Base-by-base conservation (phyloP, 2,797 vertebrate genomes). In the Hemibagrus guttatus region DNA sequence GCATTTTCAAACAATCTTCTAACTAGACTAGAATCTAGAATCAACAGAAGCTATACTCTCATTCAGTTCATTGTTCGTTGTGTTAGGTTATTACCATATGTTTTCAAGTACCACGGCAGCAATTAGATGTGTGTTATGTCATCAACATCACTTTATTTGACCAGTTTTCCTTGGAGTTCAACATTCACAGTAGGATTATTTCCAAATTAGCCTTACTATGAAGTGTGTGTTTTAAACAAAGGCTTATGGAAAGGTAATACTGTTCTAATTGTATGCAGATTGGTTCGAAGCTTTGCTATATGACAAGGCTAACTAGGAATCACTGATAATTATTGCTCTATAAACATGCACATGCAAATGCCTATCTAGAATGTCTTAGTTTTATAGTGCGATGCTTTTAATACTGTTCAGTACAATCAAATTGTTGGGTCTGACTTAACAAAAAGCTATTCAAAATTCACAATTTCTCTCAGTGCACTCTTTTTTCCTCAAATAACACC, bases 131-230 rank as follows among this genome's bases (percentile, higher is more conserved):
- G 8, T 81, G 23, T 61, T 9, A 35, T 52, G 19, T 19, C 9
- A 19, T 71, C 19, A 49, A 61, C 1, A 17, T 31, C n/a, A 11
- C 23, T 56, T 49, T 49, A 6, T 49, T 49, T 64, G 76, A 71
- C 16, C 84, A 64, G 74, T 16, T 85, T 61, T 23, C 59, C 56
- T 49, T 35, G 66, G 9, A 39, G n/a, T 64, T 84, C 61, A 81
- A 89, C 82, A 52, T 86, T 68, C n/a, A 80, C 56, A 84, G 56
- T 58, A 84, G 78, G 59, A 85, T 80, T 66, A n/a, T 39, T 75
- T 58, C 81, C 26, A 68, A 64, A 58, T 76, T 28, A 79, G 46
- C 28, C 61, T 61, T 49, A 59, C 87, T 64, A 68, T 68, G 23
- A 66, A 68, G 28, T 63, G 80, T 49, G 19, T 58, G 61, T 49